Percentiles rank a stretch among this genome's conserved stretches.
These are phyloP conservation scores for Indicator maculatus DNA, from an alignment of 2,113 vertebrate genomes.

Conservation along the genomic window DNA sequence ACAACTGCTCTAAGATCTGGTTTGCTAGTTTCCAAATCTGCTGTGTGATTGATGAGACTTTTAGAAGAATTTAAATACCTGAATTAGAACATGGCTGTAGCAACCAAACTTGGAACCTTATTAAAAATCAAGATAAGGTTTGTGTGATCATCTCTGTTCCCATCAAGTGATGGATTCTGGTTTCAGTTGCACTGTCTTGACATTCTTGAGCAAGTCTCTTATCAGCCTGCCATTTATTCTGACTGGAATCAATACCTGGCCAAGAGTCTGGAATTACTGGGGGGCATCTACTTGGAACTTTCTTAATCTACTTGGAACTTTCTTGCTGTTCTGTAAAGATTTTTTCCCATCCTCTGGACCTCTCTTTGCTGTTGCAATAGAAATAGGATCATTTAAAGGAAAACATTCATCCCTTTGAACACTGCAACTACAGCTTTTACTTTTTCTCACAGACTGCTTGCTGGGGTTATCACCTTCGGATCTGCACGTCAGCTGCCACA, in stretches of 20 bases:
- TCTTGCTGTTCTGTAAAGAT: neutral
- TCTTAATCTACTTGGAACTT: neutral
- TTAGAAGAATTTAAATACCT: neutral
- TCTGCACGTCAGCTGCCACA: neutral
- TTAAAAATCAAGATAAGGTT: neutral
- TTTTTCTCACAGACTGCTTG: neutral
- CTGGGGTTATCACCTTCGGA: neutral
- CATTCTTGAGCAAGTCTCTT: neutral
- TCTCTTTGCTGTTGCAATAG: neutral
- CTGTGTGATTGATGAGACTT: neutral
- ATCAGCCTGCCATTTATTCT: neutral
- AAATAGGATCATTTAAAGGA: neutral
- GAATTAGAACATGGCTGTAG: neutral
- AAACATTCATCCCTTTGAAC: neutral
- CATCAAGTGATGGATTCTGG: neutral
- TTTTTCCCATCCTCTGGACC: neutral
- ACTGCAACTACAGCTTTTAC: neutral
- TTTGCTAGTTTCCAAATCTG: neutral
- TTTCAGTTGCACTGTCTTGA: neutral
- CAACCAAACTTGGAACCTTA: neutral
- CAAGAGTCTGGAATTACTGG: neutral
- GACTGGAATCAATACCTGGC: neutral
- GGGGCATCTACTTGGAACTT: neutral
- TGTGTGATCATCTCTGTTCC: neutral
- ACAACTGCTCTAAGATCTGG: neutral